Conservation (phyloP, 2,113 vertebrate genomes). For the Entomyzon cyanotis region DNA sequence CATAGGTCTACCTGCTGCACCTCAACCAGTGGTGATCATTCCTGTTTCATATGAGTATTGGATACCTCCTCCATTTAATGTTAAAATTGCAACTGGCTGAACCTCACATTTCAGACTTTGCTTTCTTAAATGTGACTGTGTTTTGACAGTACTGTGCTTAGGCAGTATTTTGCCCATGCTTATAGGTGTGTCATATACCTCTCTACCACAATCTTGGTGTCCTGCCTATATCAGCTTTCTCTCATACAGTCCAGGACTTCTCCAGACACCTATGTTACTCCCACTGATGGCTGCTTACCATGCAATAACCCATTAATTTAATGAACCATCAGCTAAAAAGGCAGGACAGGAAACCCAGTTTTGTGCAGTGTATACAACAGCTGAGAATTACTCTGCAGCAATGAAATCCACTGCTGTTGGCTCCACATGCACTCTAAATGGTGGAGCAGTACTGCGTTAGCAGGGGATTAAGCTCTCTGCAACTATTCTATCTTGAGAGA, state of each 20-base stretch:
- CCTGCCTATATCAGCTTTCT: not conserved
- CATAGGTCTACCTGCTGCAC: not conserved
- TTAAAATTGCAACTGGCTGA: not conserved
- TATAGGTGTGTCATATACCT: not conserved
- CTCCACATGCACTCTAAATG: not conserved
- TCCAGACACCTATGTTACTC: not conserved
- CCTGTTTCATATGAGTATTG: accelerated
- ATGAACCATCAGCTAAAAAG: not conserved
- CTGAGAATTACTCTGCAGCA: not conserved
- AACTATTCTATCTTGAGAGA: not conserved
- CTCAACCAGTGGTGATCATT: not conserved
- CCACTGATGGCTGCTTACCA: not conserved
- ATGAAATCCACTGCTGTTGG: not conserved
- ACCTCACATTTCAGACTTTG: not conserved
- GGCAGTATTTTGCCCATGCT: not conserved
- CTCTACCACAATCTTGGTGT: not conserved
- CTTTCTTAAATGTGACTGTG: not conserved
- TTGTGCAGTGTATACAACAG: too few species aligned
- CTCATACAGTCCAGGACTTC: not conserved
- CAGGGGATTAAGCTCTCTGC: not conserved
- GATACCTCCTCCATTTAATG: not conserved
- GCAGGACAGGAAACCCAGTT: not conserved
- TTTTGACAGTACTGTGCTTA: not conserved
- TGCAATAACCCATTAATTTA: not conserved
- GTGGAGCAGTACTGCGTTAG: not conserved